phyloP scores from a whole-genome alignment of 1,140 invertebrate genomes.

The Teleogryllus occipitalis region DNA sequence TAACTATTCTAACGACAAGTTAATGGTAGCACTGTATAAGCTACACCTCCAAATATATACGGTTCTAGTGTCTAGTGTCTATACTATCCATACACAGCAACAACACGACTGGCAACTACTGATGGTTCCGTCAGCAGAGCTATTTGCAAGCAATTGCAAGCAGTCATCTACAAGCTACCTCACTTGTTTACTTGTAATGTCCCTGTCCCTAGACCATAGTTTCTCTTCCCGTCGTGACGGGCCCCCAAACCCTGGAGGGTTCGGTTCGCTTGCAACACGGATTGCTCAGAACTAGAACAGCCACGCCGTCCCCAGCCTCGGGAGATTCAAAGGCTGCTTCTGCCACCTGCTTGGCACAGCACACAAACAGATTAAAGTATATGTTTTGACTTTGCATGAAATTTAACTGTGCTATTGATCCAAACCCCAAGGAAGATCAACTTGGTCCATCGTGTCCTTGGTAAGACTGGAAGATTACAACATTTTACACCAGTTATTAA shows the following conservation, averaged over 20 bases:
- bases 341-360: constrained; percentile 21
- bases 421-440: not conserved
- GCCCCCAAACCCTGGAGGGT: constrained; percentile 22
- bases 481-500: not conserved
- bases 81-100: constrained; percentile 24
- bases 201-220: constrained; percentile 25
- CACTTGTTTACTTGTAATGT: constrained; percentile 24
- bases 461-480: not conserved
- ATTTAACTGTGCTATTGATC: constrained; percentile 1
- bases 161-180: constrained; percentile 25
- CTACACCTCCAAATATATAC: constrained; percentile 21
- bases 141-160: constrained; percentile 25
- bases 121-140: constrained; percentile 24
- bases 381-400: not conserved
- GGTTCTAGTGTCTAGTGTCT: constrained; percentile 22
- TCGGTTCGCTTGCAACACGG: constrained; percentile 25
- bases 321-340: constrained; percentile 24
- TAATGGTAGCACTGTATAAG: constrained; percentile 21
- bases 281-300: constrained; percentile 26
- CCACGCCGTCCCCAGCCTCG: constrained; percentile 22
- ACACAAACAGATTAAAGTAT: constrained; percentile 19
- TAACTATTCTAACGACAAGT: constrained; percentile 20
- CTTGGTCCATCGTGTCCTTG: not conserved
- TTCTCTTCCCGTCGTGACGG: constrained; percentile 23
- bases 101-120: constrained; percentile 24